Evolutionary conservation across 2,888 invertebrate genomes (phyloP), one percentile per base, ranked within the genome.

Genomic region (Ariolimax columbianus): DNA sequence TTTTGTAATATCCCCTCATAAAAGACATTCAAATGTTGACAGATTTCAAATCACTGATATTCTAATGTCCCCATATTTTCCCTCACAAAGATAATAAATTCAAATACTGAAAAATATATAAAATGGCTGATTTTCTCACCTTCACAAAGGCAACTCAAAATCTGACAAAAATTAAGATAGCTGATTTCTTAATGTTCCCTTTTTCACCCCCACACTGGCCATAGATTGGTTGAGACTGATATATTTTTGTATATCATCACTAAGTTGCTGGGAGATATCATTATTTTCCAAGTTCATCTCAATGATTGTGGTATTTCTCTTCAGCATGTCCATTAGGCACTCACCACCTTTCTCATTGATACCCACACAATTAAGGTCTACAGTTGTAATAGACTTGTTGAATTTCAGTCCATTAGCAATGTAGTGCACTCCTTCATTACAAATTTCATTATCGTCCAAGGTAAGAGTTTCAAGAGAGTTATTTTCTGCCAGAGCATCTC

Each of bases 331-430:
- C 51, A 91, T 84, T 26, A 93, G 43, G 36, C 83, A 75, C 63
- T 84, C 77, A 33, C 90, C 92, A 9, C 92, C 92, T 51, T 85
- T 87, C 30, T 91, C 90, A 6, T 89, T 89, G 38, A 93, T 86
- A 38, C 90, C 89, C 30, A 91, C 89, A 77, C 90, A 90, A 86
- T 92, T 92, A 36, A 93, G 85, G 77, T 92, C 92, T 33, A 93
- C 83, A 7, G 88, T 84, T 17, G 86, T 80, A 30, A 93, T 73
- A 11, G 88, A 87, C 4, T 86, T 84, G 84, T 93, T 93, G n/a
- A 88, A 86, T 66, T 87, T 85, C 40, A 93, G 88, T 19, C 91
- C 92, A 26, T 87, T 88, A 0, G 88, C 88, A 40, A 93, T 78
- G 55, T 87, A 87, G 26, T 87, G 87, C 0, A 91, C 72, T 0